Base-by-base conservation (phyloP, 2,888 invertebrate genomes). In the Chloromyia formosa region DNA sequence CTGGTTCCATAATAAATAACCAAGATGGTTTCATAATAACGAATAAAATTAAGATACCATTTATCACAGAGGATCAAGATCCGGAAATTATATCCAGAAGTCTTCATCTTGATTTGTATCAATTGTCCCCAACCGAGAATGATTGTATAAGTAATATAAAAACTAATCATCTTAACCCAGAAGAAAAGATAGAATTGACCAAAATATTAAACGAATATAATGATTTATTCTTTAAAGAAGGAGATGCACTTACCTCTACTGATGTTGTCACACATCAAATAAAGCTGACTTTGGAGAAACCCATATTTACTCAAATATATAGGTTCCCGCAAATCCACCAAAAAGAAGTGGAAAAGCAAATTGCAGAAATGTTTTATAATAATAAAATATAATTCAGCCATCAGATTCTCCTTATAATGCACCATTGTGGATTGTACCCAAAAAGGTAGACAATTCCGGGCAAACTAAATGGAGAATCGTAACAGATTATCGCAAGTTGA, bases 281-380 rank as follows among this genome's bases (percentile, higher is more conserved):
- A 49, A 49, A 49, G 12, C 5, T 49, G 3, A 49, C 49, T 49
- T 49, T 12, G 3, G 66, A 49, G 4, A 66, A 66, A 66, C 56
- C 69, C n/a, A 56, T 69, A 23, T 69, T 60, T 40, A 60, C 60
- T 2, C 58, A 72, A 72, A 60, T 60, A 12, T 72, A 72, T 20
- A 58, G 72, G 16, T 72, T 60, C 1, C 72, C 72, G 14, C 60
- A 72, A 35, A 18, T 61, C 35, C 72, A 72, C 45, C 58, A 72
- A 72, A 60, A 58, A 42, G 72, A 72, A 72, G 45, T 58, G 60
- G 72, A 72, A 42, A 72, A 27, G 22, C 72, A 72, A 60, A 72
- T 72, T 27, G 2, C 18, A 12, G 72, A 72, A 45, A 72, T 72
- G 58, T 20, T 72, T 4, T 1, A 60, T 9, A 58, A 58, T 42